These are phyloP conservation scores for Ictalurus furcatus DNA, from an alignment of 2,113 vertebrate species.

Conservation along the genomic window DNA sequence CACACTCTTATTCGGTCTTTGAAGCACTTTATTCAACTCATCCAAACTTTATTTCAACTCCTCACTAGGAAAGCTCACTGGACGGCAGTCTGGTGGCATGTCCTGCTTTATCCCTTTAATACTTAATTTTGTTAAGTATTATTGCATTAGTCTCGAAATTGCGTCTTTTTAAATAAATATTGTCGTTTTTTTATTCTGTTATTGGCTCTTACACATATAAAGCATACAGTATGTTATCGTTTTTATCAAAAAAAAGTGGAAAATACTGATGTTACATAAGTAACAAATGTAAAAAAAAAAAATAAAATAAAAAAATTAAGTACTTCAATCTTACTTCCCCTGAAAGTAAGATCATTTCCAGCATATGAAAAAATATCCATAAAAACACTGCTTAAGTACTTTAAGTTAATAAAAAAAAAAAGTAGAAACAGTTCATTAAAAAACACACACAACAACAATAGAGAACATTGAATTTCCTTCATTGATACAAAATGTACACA, in stretches of 20 bases:
- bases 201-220: conserved; percentile 99
- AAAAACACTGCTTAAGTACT: conserved; percentile 93
- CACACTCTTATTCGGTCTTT: conserved; percentile 61
- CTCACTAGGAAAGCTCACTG: conserved; percentile 39
- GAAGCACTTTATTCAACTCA: conserved; percentile 61
- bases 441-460: conserved; percentile 56
- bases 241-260: conserved; percentile 98
- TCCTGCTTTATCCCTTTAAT: not conserved
- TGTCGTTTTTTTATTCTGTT: conserved; percentile 89
- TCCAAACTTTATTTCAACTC: conserved; percentile 59
- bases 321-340: conserved; percentile 95
- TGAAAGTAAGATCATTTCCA: conserved; percentile 97
- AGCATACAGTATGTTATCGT: conserved; percentile 99
- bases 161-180: conserved; percentile 96
- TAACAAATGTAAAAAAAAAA: conserved; percentile 91
- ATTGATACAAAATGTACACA: conserved; percentile 75
- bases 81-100: not conserved
- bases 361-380: conserved; percentile 95
- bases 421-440: conserved; percentile 80
- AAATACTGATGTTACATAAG: conserved; percentile 99
- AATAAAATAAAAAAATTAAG: conserved; percentile 81
- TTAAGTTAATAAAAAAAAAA: conserved; percentile 90
- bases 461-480: conserved; percentile 71
- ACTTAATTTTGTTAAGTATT: conserved; percentile 4
- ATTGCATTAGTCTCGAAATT: conserved; percentile 44